A percentile compares a stretch with the other conserved stretches of the same genome.
Evolutionary conservation across 2,797 vertebrate genomes (phyloP).

Genomic region (Chiroxiphia lanceolata): DNA sequence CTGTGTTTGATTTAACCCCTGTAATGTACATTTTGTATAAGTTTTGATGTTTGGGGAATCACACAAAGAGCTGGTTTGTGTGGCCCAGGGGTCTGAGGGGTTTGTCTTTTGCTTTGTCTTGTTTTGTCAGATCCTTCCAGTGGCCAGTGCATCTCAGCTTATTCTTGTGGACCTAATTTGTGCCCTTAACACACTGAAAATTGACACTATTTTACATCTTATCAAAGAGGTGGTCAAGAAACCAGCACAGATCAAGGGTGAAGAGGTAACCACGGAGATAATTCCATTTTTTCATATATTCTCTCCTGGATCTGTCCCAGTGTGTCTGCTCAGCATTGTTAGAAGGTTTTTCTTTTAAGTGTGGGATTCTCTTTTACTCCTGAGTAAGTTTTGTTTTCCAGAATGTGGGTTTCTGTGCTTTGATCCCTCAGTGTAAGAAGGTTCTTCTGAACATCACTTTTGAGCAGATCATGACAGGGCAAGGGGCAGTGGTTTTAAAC

Average conservation of each 20-base stretch:
- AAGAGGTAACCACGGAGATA: conserved; percentile 81
- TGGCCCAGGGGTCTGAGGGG: not conserved
- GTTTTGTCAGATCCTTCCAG: conserved; percentile 82
- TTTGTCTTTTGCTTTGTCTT: not conserved
- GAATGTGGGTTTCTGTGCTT: not conserved
- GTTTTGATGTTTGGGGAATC: not conserved
- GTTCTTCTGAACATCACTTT: not conserved
- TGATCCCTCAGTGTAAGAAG: not conserved
- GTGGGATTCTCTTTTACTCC: not conserved
- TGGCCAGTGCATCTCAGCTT: conserved; percentile 81
- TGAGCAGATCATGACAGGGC: not conserved
- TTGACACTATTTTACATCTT: conserved; percentile 84
- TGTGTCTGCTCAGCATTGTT: not conserved
- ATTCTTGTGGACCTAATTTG: conserved; percentile 89
- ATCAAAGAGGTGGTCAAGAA: conserved; percentile 96
- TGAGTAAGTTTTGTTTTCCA: not conserved
- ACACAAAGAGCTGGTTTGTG: not conserved
- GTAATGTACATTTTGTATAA: not conserved
- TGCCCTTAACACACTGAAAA: conserved; percentile 84
- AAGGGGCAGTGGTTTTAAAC: not conserved
- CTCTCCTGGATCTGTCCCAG: not conserved
- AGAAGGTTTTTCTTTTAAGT: not conserved
- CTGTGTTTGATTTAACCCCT: not conserved
- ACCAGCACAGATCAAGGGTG: conserved; percentile 90
- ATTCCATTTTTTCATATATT: not conserved